Conservation (phyloP, 1,140 invertebrate species). For the Drosophila mojavensis region DNA sequence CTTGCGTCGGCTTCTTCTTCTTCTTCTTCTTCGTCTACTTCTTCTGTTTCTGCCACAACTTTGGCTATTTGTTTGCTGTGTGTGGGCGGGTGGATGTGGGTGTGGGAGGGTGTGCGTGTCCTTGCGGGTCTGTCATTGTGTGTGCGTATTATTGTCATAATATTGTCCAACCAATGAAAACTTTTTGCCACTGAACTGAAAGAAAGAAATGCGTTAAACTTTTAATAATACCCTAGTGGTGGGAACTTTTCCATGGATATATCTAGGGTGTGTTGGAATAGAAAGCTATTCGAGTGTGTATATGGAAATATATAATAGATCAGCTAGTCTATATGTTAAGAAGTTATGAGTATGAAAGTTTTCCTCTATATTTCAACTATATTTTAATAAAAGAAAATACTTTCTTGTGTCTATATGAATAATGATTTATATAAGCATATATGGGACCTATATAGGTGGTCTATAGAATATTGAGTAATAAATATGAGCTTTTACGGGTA, state of each 20-base stretch:
- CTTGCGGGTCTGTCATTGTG: constrained; percentile 27
- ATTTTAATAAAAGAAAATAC: too few relatives aligned
- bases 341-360: too few relatives aligned
- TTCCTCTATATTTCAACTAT: too few relatives aligned
- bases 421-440: too few relatives aligned
- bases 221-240: constrained; percentile 10
- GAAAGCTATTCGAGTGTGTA: not conserved
- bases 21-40: not conserved
- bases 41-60: constrained; percentile 23
- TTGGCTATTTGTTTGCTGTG: constrained; percentile 36
- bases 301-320: too few relatives aligned
- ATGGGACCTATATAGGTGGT: too few relatives aligned
- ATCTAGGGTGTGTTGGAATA: not conserved
- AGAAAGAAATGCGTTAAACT: constrained; percentile 8
- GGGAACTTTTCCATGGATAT: not conserved
- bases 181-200: constrained; percentile 37
- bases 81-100: constrained; percentile 1
- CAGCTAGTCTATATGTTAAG: not conserved
- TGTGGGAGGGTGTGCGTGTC: constrained; percentile 12
- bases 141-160: constrained; percentile 50
- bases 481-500: too few relatives aligned
- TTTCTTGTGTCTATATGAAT: too few relatives aligned
- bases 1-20: not conserved
- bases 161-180: constrained; percentile 48
- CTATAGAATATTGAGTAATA: too few relatives aligned